Evolutionary conservation across 2,113 vertebrate genomes (phyloP), one percentile per base, ranked within the genome.

Genomic region (Menura novaehollandiae): DNA sequence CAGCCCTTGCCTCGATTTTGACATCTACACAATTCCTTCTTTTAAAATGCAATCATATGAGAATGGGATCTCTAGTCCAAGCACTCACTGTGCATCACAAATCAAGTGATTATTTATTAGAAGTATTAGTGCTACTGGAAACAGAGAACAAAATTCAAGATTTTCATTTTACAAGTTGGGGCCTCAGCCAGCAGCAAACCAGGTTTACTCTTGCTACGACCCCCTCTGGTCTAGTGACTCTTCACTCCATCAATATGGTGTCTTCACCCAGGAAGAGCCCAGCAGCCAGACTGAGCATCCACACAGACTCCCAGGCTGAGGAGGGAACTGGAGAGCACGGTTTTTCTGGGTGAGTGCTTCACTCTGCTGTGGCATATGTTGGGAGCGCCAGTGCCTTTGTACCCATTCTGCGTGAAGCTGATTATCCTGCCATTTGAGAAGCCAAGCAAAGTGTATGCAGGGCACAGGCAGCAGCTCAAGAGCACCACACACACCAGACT

Each of bases 281-380:
- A 3, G 74, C 24, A 87, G 43, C 11, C 2, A 2, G 43, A 35
- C 73, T 32, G 27, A 49, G 41, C 46, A 43, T 39, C 41, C 20
- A 41, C 4, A 5, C 47, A 89, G 67, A 26, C 20, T 33, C 39
- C 58, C 37, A 53, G 8, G 28, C 67, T 80, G 52, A 91, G 13
- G 13, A 71, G 10, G 21, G 69, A 88, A 62, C 12, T 7, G 3
- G 12, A 60, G 19, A 66, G 35, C 1, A 2, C 13, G 10, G 39
- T 51, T 49, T 35, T n/a, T 20, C 37, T 67, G 13, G 5, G 9
- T 2, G 9, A 86, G 27, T 3, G 19, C 41, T 89, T 24, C 49
- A 59, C 10, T 26, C 39, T 18, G 3, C 35, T 63, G 13, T 0
- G 1, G 60, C 0, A 0, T 24, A 7, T 5, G 9, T 32, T 0